Conservation (phyloP, 2,113 vertebrate species). For the Trinectes maculatus region DNA sequence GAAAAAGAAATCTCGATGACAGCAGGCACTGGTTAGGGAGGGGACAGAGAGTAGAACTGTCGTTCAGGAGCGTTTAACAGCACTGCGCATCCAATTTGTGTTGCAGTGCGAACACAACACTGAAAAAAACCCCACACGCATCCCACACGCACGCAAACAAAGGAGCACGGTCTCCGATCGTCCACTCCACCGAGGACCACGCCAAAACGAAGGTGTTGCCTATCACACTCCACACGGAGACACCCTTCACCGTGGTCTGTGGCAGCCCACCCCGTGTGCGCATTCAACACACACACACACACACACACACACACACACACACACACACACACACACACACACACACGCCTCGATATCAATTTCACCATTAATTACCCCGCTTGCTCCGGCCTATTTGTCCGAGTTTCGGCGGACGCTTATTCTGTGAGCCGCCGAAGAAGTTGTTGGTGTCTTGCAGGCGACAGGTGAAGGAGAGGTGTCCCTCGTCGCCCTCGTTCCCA, state of each 20-base stretch:
- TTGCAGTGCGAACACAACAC: slow-evolving; percentile 70
- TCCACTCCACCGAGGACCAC: background rate
- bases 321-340: background rate
- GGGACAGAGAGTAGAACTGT: slow-evolving; percentile 35
- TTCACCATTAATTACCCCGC: slow-evolving; percentile 87
- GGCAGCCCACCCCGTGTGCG: slow-evolving; percentile 49
- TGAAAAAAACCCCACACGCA: slow-evolving; percentile 4
- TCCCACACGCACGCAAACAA: slow-evolving; percentile 45
- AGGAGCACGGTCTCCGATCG: background rate
- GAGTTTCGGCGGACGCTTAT: slow-evolving; percentile 95
- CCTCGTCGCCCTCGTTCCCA: slow-evolving; percentile 90
- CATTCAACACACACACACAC: slow-evolving; percentile 54
- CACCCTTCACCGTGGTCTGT: slow-evolving; percentile 16
- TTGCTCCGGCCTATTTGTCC: slow-evolving; percentile 96
- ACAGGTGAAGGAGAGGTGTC: slow-evolving; percentile 96
- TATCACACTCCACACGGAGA: slow-evolving; percentile 7
- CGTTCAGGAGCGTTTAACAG: slow-evolving; percentile 43
- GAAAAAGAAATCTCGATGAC: slow-evolving; percentile 41
- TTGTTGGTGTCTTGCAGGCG: slow-evolving; percentile 97
- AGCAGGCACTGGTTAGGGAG: slow-evolving; percentile 29
- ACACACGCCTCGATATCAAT: slow-evolving; percentile 47
- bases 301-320: background rate
- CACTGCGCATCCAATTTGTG: slow-evolving; percentile 76
- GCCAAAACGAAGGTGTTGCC: slow-evolving; percentile 11
- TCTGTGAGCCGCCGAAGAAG: slow-evolving; percentile 92